These are phyloP conservation scores for Subacronicta megacephala DNA, from an alignment of 2,888 invertebrate genomes.

Conservation along the genomic window DNA sequence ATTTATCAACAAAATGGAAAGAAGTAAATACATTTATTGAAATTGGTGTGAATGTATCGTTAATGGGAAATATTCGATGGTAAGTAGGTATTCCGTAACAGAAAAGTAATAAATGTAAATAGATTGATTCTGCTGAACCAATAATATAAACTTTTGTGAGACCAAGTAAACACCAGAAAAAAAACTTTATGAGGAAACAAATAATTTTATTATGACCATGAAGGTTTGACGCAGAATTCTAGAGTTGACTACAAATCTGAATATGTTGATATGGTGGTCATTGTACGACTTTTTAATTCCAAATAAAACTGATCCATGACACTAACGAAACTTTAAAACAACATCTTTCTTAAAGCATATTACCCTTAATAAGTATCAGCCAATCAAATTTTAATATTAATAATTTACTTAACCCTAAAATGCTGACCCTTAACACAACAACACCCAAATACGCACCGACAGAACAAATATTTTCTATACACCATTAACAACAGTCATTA, in stretches of 20 bases:
- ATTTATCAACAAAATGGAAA: slow-evolving; percentile 6
- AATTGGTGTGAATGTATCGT: background rate
- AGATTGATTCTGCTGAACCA: background rate
- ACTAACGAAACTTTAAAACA: too few relatives aligned
- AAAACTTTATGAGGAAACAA: too few relatives aligned
- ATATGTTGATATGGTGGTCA: too few relatives aligned
- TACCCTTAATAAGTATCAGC: too few relatives aligned
- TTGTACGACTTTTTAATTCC: too few relatives aligned
- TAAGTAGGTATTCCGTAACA: background rate
- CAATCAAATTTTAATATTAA: background rate
- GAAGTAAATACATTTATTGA: background rate
- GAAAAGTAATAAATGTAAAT: slow-evolving; percentile 3
- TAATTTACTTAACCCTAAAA: background rate
- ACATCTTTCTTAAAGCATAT: too few relatives aligned
- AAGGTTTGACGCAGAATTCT: too few relatives aligned
- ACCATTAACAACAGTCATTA: slow-evolving; percentile 40
- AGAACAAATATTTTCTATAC: slow-evolving; percentile 20
- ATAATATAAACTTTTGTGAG: background rate
- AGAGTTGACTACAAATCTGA: too few relatives aligned
- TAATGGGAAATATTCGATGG: background rate
- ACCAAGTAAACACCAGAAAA: too few relatives aligned
- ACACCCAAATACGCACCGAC: background rate
- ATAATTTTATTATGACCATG: too few relatives aligned
- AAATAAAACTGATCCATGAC: too few relatives aligned
- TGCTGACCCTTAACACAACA: background rate